Evolutionary conservation across 2,888 invertebrate species (phyloP), one percentile per base, ranked within the genome.

Genomic region (Nymphalis polychloros): DNA sequence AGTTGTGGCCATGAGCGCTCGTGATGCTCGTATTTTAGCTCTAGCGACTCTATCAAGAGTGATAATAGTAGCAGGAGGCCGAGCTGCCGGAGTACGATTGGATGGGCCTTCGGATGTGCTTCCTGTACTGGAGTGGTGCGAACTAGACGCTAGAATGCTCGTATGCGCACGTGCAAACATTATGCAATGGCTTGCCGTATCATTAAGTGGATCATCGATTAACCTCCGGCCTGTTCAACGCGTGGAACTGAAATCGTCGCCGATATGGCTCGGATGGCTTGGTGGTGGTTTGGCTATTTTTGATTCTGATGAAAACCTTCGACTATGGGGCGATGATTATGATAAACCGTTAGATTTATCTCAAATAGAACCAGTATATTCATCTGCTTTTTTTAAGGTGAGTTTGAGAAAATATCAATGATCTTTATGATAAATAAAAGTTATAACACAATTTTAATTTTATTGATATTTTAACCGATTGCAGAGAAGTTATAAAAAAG

Each of bases 11-110:
- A 91, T 92, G 92, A 78, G 85, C 0, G 89, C 92, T 6, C 83
- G 88, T 2, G 90, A 92, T 71, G 89, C 91, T 3, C 85, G 92
- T 7, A 94, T 99, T 68, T 94, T 99, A 65, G 99, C 99, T 0
- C 94, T 99, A 93, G 99, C 98, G 0, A 98, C 99, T 0, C 93
- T 99, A 60, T 97, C 98, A 0, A 98, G 97, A 89, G 96, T 97
- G 13, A 89, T 93, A 8, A 86, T 93, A 59, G 92, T 93, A 6
- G 92, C 90, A 1, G 92, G 92, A 70, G 89, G 86, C 13, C 82
- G 85, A 49, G 89, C 90, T 1, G 87, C 90, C 0, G 90, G 90
- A 6, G 76, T 90, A 19, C 93, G 97, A 67, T 92, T 98, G 47
- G 95, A 95, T 64, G 95, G 96, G 57, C 94, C 95, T 0, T 88